Conservation (phyloP, 2,113 vertebrate genomes). For the Rhea americana region DNA sequence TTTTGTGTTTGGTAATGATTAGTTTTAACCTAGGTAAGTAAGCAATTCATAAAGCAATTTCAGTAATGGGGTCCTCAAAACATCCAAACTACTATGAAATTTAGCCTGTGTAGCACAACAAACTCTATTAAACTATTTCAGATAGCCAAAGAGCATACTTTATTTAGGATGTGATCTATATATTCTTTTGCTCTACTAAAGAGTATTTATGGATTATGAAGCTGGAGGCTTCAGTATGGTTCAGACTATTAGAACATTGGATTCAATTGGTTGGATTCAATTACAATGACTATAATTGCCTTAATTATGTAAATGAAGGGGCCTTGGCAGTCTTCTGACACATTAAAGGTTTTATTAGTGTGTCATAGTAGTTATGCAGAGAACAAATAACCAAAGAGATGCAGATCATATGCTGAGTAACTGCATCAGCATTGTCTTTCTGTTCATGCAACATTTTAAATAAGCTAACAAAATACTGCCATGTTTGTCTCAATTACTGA, state of each 20-base stretch:
- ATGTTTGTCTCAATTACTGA: neutral
- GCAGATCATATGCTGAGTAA: neutral
- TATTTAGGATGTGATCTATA: constrained; percentile 16
- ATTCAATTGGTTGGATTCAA: neutral
- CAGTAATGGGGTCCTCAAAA: neutral
- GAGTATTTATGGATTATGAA: constrained; percentile 15
- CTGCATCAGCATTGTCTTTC: constrained; percentile 22
- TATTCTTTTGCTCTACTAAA: neutral
- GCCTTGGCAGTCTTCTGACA: constrained; percentile 15
- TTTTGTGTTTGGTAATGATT: neutral
- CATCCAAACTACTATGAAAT: neutral
- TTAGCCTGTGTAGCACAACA: neutral
- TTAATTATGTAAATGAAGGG: constrained; percentile 49
- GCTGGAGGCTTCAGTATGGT: constrained; percentile 28
- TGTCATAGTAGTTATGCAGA: constrained; percentile 7
- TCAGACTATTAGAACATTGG: constrained; percentile 34
- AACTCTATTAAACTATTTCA: neutral
- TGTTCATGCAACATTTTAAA: neutral
- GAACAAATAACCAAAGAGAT: constrained; percentile 32
- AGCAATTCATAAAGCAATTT: neutral
- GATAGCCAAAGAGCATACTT: neutral
- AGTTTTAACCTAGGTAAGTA: neutral
- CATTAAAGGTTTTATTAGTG: constrained; percentile 51
- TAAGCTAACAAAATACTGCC: neutral
- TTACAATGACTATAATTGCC: constrained; percentile 44